A percentile compares a stretch with the other conserved stretches of the same genome.
Conservation (phyloP, 2,888 invertebrate genomes). For the Carcina quercana region DNA sequence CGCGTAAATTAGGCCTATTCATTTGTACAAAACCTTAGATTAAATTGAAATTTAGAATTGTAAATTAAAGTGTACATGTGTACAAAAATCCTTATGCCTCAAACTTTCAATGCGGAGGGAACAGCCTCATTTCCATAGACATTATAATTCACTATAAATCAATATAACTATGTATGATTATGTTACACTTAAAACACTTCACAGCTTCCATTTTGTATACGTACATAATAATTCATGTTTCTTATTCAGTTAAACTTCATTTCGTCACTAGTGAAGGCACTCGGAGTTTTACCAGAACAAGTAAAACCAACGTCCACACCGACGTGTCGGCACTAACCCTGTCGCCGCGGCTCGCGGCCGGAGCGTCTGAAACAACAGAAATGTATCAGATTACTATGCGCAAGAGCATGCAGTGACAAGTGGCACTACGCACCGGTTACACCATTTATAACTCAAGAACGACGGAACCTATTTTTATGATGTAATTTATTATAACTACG, state of each 20-base stretch:
- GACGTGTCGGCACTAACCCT: slow-evolving; percentile 29
- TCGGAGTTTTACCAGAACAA: slow-evolving; percentile 32
- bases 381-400: no score
- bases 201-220: slow-evolving; percentile 3
- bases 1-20: no score
- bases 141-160: background rate
- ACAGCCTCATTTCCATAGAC: background rate
- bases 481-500: no score
- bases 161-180: slow-evolving; percentile 2
- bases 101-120: no score
- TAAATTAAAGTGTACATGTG: no score
- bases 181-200: slow-evolving; percentile 3
- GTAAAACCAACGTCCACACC: slow-evolving; percentile 43
- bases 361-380: slow-evolving; percentile 42
- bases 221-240: background rate
- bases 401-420: no score
- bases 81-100: no score
- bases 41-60: no score
- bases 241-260: background rate
- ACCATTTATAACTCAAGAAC: no score
- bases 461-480: no score
- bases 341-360: slow-evolving; percentile 35
- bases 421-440: no score
- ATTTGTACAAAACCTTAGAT: no score
- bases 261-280: slow-evolving; percentile 48